Base-by-base conservation (phyloP, 2,888 invertebrate genomes). In the Meghimatium bilineatum region DNA sequence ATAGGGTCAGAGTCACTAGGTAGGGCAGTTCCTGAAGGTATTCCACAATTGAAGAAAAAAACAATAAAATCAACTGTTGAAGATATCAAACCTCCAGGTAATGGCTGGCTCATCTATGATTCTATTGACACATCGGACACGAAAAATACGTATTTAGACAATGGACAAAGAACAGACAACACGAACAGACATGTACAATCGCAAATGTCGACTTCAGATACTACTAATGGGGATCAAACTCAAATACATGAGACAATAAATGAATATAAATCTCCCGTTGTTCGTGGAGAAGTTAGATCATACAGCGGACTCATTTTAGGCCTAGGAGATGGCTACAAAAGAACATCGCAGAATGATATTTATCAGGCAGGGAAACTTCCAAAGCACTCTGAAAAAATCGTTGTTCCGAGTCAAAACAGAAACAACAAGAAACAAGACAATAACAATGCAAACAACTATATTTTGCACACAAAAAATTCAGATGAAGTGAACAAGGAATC, bases 221-320 rank as follows among this genome's bases (percentile, higher is more conserved):
- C 5, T 23, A 23, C 17, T 38, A 26, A 36, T 38, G 23, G 3
- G 10, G 3, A 38, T 38, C 26, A 26, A 38, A 23, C 5, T 71
- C 29, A n/a, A 8, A 5, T 49, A 29, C 26, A 29, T 3, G 5
- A 74, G 49, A 12, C 49, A 12, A 29, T n/a, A 26, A n/a, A 3
- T 60, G 38, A 23, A n/a, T 1, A 3, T 60, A 29, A 23, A n/a
- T 1, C 20, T 29, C 66, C 77, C 17, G 63, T 63, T 6, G 38
- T 44, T 32, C 63, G 77, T 2, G 66, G 26, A 8, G 63, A 77
- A 17, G 60, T 34, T n/a, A 32, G n/a, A 32, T 36, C 80, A 2
- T 80, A 32, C 38, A 80, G 34, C 23, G 38, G 72, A 2, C 29
- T 72, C 12, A n/a, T 80, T 34, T 72, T 80, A 12, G 80, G 69